Evolutionary conservation across 2,888 invertebrate species (phyloP), one percentile per base, ranked within the genome.

Genomic region (Ophion costatus): DNA sequence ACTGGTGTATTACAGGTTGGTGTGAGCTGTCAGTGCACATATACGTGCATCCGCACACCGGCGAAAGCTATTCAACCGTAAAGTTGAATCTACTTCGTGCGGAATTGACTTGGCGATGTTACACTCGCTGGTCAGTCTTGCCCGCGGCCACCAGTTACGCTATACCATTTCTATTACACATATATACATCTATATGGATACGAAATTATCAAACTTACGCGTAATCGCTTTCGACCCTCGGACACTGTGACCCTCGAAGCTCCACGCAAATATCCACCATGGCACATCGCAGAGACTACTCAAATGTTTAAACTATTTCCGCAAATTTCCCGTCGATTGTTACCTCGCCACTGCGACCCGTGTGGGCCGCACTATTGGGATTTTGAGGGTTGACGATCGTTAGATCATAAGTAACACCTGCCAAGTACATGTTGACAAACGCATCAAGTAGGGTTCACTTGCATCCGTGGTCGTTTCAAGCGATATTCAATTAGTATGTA

Each of bases 1-100:
- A 29, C 45, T 64, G 29, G 22, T 59, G 73, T 73, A 77, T 61
- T 63, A 78, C 77, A 45, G 38, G 17, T n/a, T 45, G n/a, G 67
- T 20, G 24, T 66, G 69, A 33, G 80, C 45, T 33, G 59, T 29
- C 69, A 59, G 45, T 73, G 51, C 67, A 45, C 61, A 69, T 69
- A 61, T n/a, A 56, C 17, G 51, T 29, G 71, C 64, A 38, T 57
- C 59, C 67, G 74, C 29, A 42, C 33, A 82, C 51, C 73, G 74
- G 77, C 71, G 63, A 67, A 80, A 82, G 77, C 80, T 74, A 80
- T 74, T 82, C 76, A 69, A 80, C 82, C 85, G 85, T 85, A 82
- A 77, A 85, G 85, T 85, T 85, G 77, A 82, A 85, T 85, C 80
- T 79, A 82, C 82, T 85, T 85, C 82, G 85, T 73, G 69, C 69